phyloP scores from a whole-genome alignment of 1,140 invertebrate genomes.

The Streblospio benedicti region DNA sequence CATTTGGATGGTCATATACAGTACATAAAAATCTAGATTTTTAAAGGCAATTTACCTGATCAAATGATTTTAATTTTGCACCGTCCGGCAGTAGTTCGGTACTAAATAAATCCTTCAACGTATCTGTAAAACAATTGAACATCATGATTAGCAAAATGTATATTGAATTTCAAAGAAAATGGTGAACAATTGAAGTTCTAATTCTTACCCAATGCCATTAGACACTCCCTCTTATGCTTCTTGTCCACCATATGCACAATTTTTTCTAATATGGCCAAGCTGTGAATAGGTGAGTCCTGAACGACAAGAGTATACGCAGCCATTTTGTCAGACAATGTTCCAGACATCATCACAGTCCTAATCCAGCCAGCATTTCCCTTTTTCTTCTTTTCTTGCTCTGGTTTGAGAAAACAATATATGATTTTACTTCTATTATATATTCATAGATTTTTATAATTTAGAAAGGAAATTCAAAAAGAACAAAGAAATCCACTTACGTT shows the following conservation, averaged over 20 bases:
- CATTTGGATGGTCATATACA: neutral
- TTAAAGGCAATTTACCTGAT: conserved; percentile 43
- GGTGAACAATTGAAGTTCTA: neutral
- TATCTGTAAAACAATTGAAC: conserved; percentile 48
- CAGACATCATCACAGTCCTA: conserved; percentile 66
- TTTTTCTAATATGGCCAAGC: conserved; percentile 60
- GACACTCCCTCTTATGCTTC: conserved; percentile 69
- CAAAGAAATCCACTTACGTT: conserved; percentile 26
- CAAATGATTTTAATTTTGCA: conserved; percentile 63
- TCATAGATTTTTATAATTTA: too few relatives aligned
- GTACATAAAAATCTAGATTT: neutral
- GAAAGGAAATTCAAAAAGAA: neutral
- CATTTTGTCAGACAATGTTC: conserved; percentile 74
- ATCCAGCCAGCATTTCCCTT: conserved; percentile 59
- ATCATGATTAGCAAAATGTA: too few relatives aligned
- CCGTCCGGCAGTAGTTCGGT: conserved; percentile 64
- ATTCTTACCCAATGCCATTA: conserved; percentile 54
- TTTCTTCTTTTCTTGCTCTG: conserved; percentile 34
- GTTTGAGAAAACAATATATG: too few relatives aligned
- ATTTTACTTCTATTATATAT: too few relatives aligned
- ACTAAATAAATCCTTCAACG: conserved; percentile 68
- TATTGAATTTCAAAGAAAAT: neutral
- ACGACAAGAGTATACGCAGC: conserved; percentile 73
- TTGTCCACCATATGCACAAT: conserved; percentile 71
- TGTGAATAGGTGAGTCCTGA: conserved; percentile 76